Evolutionary conservation across 2,888 invertebrate genomes (phyloP), one percentile per base, ranked within the genome.

Genomic region (Zhengitettix transpicula): DNA sequence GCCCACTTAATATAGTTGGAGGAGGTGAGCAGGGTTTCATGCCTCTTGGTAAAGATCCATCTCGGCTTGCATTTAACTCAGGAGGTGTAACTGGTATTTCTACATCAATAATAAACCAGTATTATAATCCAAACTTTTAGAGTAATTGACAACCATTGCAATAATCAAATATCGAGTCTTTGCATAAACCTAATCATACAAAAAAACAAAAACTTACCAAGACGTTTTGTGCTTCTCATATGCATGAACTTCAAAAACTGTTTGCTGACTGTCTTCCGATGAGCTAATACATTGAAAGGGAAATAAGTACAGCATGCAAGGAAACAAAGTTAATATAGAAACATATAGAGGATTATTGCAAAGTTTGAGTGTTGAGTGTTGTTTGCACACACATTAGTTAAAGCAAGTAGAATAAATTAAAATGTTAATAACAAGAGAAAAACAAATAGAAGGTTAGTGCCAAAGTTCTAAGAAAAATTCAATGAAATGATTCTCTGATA

Each of bases 71-170:
- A 47, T 72, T 71, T 40, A 61, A 56, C 64, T 73, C 73, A 10
- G 74, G 72, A 8, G 67, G 65, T 40, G 74, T 72, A 60, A 73
- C 64, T 60, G 78, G 71, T 65, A 78, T 69, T 71, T 78, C 80
- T 79, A 74, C 61, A 70, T 69, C 69, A 65, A 65, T 67, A 64
- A 65, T 66, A 65, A 42, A 42, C 40, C 28, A 57, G 16, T 28
- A 28, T 28, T 28, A 28, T 28, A 28, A 28, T 28, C 28, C 2
- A 28, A 28, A 28, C 51, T 15, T 51, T 51, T 11, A 51, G n/a
- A 15, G 9, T n/a, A 14, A 15, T 10, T 51, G 51, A 51, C 1
- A 51, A 12, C 9, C n/a, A 51, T 15, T 51, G n/a, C 1, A 51
- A 51, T 9, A 10, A 12, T 15, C n/a, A 51, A 51, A 51, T 11